Percentiles rank a stretch among this genome's conserved stretches.
These are phyloP conservation scores for Coecobrya sp. DNA, from an alignment of 2,888 invertebrate genomes.

Conservation along the genomic window DNA sequence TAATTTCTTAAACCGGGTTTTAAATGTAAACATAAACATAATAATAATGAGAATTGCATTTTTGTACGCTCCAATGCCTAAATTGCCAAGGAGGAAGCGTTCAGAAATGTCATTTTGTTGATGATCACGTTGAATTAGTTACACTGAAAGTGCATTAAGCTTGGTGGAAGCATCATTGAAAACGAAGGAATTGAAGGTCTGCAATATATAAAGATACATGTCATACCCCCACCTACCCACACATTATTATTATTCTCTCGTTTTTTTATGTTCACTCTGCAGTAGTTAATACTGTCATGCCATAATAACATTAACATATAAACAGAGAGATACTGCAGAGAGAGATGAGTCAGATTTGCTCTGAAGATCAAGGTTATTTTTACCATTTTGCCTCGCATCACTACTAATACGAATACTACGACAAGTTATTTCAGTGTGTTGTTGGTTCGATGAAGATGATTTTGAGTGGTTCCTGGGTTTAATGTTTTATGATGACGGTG, in stretches of 20 bases:
- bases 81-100: slow-evolving; percentile 5
- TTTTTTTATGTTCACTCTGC: background rate
- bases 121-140: slow-evolving; percentile 19
- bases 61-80: background rate
- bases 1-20: too few relatives aligned
- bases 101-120: background rate
- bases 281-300: background rate
- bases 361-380: slow-evolving; percentile 43
- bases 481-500: background rate
- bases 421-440: background rate
- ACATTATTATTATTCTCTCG: background rate
- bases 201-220: background rate
- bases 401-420: background rate
- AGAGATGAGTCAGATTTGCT: background rate
- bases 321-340: background rate
- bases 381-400: background rate
- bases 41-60: background rate
- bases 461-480: background rate
- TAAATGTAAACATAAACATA: background rate
- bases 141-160: slow-evolving; percentile 41
- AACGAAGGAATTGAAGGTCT: background rate
- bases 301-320: background rate
- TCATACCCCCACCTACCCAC: background rate
- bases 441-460: background rate
- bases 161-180: background rate